Evolutionary conservation across 2,797 vertebrate genomes (phyloP), one percentile per base, ranked within the genome.

Genomic region (Melanotaenia trifasciata): DNA sequence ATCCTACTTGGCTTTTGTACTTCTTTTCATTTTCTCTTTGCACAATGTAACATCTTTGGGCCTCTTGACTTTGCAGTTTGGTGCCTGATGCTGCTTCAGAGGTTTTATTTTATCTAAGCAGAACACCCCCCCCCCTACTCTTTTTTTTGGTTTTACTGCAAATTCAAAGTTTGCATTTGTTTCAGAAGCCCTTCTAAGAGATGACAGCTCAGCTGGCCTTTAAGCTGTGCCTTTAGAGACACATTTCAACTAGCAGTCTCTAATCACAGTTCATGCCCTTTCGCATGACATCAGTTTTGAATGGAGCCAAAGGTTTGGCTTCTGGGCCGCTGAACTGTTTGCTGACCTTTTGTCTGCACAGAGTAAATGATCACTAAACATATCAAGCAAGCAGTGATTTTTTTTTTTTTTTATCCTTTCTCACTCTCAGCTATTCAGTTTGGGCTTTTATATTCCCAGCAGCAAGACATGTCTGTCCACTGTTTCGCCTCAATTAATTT

Each of bases 251-350:
- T 28, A 58, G 22, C 32, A 67, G 81, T 51, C 74, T 84, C 67
- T 87, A 88, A 90, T 90, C 78, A 69, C 79, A 72, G 86, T 91
- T 90, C 84, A 85, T 74, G 87, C 64, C 79, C 87, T 87, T 84
- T 92, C 85, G 80, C 86, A 91, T 88, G 84, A 77, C 84, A 85
- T 90, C 87, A 84, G 84, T 63, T 85, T 73, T 70, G 57, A 87
- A 76, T 63, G 20, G 51, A 81, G 81, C 79, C 84, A 81, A 74
- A 64, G 83, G 84, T 86, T 81, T 77, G 57, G 74, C 85, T 85
- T 85, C 32, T 54, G 84, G 81, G 83, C 69, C 5, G 22, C 68
- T 40, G 71, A 35, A 63, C 68, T 72, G 74, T 79, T 77, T 83
- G 64, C 28, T 87, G 87, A 92, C 89, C 83, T 86, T 87, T 90